Conservation (phyloP, 2,113 vertebrate species). For the Amphiprion percula region DNA sequence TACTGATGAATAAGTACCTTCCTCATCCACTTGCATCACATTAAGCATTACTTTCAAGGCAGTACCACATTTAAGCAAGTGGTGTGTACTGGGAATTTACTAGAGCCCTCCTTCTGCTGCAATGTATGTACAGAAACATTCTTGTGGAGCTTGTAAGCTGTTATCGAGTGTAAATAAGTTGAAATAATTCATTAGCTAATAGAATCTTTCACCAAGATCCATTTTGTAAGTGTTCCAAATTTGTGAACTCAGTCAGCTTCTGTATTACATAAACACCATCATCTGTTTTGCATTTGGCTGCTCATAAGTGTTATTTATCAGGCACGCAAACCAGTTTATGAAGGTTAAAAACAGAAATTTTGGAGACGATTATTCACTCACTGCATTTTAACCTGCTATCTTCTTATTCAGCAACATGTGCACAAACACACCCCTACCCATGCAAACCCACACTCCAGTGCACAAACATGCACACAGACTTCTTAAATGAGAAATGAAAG, state of each 20-base stretch:
- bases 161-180: not conserved
- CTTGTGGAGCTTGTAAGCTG: not conserved
- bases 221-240: too few species aligned
- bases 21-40: conserved; percentile 21
- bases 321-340: too few species aligned
- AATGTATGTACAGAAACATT: not conserved
- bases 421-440: not conserved
- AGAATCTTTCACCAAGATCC: too few species aligned
- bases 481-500: conserved; percentile 72
- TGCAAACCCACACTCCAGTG: conserved; percentile 1
- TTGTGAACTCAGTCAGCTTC: too few species aligned
- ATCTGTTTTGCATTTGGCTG: not conserved
- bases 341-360: too few species aligned
- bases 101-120: conserved; percentile 1
- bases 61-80: not conserved
- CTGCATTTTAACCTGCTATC: not conserved
- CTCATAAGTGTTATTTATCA: too few species aligned
- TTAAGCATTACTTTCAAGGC: conserved; percentile 33
- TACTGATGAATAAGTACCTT: conserved; percentile 42
- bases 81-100: not conserved
- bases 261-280: not conserved
- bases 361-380: too few species aligned
- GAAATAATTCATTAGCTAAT: too few species aligned
- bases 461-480: conserved; percentile 22
- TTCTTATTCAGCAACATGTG: not conserved